Evolutionary conservation across 1,140 invertebrate genomes (phyloP).

Genomic region (Diabrotica undecimpunctata): DNA sequence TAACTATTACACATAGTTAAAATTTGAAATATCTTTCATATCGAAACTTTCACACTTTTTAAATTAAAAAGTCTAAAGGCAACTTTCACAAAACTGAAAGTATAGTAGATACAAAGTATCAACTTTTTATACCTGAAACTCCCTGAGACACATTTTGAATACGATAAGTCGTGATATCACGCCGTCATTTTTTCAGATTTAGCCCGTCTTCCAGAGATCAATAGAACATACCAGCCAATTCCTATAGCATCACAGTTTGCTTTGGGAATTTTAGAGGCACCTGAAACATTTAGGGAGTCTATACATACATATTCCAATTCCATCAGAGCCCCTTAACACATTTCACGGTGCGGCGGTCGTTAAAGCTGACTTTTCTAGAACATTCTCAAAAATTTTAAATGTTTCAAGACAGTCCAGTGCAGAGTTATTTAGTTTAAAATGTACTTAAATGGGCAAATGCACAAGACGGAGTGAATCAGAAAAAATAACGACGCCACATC

Average conservation of each 20-base stretch:
- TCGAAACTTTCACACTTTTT: background rate
- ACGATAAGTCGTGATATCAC: background rate
- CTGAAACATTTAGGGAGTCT: background rate
- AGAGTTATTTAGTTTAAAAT: too few species aligned
- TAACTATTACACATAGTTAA: background rate
- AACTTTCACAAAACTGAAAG: conserved; percentile 17
- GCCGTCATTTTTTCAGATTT: background rate
- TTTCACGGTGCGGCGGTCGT: too few species aligned
- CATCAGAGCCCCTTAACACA: too few species aligned
- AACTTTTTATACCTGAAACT: conserved; percentile 2
- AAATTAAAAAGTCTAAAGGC: background rate
- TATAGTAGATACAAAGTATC: conserved; percentile 4
- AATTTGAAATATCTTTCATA: background rate
- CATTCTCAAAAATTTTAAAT: too few species aligned
- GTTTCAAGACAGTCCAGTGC: too few species aligned
- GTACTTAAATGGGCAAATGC: too few species aligned
- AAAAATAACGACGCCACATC: too few species aligned
- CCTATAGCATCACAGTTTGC: background rate
- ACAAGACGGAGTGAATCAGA: too few species aligned
- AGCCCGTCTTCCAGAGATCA: background rate
- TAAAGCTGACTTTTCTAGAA: too few species aligned
- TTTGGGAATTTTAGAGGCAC: background rate
- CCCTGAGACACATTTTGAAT: conserved; percentile 1
- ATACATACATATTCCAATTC: background rate
- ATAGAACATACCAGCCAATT: background rate